Evolutionary conservation across 2,113 vertebrate genomes (phyloP).

Genomic region (Hippotragus niger): DNA sequence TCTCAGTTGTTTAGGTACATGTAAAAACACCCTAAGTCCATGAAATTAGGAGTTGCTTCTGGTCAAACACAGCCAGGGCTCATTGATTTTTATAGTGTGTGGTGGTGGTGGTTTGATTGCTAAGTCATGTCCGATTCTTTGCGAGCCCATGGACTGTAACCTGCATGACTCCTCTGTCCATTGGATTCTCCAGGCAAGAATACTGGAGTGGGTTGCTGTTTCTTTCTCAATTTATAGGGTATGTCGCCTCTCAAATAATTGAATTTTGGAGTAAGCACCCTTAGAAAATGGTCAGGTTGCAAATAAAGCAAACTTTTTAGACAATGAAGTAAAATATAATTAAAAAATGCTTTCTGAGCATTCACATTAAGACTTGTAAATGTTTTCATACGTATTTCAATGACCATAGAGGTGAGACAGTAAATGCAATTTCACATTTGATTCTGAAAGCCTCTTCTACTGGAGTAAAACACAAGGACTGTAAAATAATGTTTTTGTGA

Average conservation of each 20-base stretch:
- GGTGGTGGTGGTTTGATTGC: not conserved
- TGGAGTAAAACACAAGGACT: not conserved
- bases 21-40: not conserved
- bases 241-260: slow-evolving; percentile 10
- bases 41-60: slow-evolving; percentile 1
- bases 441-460: not conserved
- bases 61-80: not conserved
- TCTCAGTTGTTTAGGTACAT: not conserved
- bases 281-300: not conserved
- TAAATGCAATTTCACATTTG: not conserved
- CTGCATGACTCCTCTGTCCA: not conserved
- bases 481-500: not conserved
- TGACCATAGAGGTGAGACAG: not conserved
- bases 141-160: not conserved
- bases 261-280: not conserved
- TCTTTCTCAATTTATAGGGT: not conserved
- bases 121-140: not conserved
- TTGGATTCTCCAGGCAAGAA: not conserved
- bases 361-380: not conserved
- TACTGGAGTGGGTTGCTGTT: not conserved
- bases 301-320: not conserved
- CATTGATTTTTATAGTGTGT: slow-evolving; percentile 24
- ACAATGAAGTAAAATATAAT: not conserved
- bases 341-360: not conserved
- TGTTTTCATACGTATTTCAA: not conserved